Conservation (phyloP, 64 coral and sea anemone species). For the Pocillopora verrucosa region DNA sequence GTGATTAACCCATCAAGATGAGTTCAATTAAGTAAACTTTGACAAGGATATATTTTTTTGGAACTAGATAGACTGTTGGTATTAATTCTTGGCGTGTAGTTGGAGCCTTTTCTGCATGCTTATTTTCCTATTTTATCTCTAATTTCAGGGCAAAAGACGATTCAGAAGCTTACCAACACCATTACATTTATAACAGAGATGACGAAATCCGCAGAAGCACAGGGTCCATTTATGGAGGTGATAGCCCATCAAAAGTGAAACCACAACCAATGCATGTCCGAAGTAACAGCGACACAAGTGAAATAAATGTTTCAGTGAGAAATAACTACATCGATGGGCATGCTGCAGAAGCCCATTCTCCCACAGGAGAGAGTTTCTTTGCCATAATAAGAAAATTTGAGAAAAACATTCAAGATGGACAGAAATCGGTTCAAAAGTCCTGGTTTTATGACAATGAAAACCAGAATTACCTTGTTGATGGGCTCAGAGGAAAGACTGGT, state of each 20-base stretch:
- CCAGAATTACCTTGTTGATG: conserved; percentile 39
- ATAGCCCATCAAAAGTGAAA: conserved; percentile 59
- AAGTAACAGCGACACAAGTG: conserved; percentile 96
- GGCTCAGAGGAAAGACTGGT: conserved; percentile 34
- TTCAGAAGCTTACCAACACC: conserved; percentile 48
- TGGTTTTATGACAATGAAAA: conserved; percentile 45
- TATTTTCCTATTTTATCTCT: neutral
- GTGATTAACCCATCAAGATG: too few species aligned
- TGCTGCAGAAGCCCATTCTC: conserved; percentile 69
- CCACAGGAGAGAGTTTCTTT: conserved; percentile 94
- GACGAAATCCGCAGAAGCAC: conserved; percentile 91
- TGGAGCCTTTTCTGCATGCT: neutral
- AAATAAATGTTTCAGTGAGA: conserved; percentile 68
- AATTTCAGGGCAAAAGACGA: conserved; percentile 76
- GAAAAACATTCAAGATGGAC: conserved; percentile 82
- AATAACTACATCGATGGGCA: conserved; percentile 53
- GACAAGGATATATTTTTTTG: neutral
- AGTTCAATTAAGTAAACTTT: neutral
- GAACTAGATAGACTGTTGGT: too few species aligned
- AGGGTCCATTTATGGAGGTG: conserved; percentile 88
- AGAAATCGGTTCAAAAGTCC: neutral
- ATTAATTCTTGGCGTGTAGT: neutral
- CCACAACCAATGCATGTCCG: conserved; percentile 84
- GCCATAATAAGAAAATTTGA: conserved; percentile 90
- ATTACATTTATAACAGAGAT: conserved; percentile 79